Percentiles rank a stretch among this genome's conserved stretches.
phyloP scores from a whole-genome alignment of 2,113 vertebrate genomes.

The Pedionomus torquatus region DNA sequence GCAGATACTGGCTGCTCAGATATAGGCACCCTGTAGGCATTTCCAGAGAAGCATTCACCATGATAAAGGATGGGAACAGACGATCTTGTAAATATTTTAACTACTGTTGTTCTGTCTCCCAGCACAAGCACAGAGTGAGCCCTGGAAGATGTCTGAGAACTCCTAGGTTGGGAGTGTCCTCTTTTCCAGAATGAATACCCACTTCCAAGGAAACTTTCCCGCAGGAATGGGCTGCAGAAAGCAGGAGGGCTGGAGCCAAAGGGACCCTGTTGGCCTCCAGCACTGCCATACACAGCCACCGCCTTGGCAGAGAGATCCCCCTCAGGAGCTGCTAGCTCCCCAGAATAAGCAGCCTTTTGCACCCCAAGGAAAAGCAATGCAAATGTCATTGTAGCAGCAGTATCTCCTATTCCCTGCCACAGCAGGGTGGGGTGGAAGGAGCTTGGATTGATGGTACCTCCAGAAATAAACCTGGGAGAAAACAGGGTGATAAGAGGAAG shows the following conservation, averaged over 20 bases:
- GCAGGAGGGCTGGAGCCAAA: neutral
- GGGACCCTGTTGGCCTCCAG: neutral
- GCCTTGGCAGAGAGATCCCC: neutral
- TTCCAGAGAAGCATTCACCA: neutral
- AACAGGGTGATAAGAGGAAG: neutral
- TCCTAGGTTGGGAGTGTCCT: neutral
- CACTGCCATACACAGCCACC: neutral
- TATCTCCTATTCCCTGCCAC: neutral
- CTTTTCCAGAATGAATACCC: neutral
- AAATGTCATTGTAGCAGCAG: neutral
- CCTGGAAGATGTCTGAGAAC: fast-evolving
- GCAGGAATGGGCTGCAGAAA: neutral
- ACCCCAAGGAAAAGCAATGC: neutral
- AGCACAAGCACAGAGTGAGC: neutral
- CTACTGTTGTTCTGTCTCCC: neutral
- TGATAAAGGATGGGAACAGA: neutral
- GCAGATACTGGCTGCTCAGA: neutral
- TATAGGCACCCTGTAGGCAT: neutral
- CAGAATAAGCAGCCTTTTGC: neutral
- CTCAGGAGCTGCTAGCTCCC: fast-evolving
- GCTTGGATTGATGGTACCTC: neutral
- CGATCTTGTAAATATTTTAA: neutral
- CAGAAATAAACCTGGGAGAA: neutral
- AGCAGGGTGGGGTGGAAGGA: neutral
- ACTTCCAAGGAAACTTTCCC: neutral